Evolutionary conservation across 2,888 invertebrate species (phyloP).

Genomic region (Rotaria macrura): DNA sequence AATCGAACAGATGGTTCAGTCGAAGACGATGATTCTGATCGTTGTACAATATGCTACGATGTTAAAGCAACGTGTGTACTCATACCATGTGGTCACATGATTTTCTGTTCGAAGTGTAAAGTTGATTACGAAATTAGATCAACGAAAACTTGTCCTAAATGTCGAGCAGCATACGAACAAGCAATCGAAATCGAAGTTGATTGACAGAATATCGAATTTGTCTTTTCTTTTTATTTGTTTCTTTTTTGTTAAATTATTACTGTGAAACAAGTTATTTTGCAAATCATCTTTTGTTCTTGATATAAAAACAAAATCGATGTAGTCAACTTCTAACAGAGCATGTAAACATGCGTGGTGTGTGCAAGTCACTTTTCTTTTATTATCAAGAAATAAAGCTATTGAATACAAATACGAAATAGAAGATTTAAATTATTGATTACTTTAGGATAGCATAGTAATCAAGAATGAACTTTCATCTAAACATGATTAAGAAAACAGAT

Average conservation of each 20-base stretch:
- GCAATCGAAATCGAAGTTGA: not conserved
- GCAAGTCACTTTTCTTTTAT: too few species aligned
- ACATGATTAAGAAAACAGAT: too few species aligned
- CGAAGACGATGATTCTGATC: not conserved
- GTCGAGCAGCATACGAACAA: not conserved
- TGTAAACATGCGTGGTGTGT: too few species aligned
- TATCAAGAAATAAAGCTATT: too few species aligned
- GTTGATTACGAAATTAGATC: not conserved
- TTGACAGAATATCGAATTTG: not conserved
- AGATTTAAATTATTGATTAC: too few species aligned
- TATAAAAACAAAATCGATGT: too few species aligned
- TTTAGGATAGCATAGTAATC: too few species aligned
- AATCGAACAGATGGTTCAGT: not conserved
- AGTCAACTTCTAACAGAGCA: too few species aligned
- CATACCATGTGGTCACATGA: slow-evolving; percentile 4
- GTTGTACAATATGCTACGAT: not conserved
- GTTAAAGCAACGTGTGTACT: not conserved
- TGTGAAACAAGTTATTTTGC: not conserved
- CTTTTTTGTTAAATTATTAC: not conserved
- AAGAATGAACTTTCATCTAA: too few species aligned
- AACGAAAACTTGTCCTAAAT: not conserved
- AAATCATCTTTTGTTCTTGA: too few species aligned
- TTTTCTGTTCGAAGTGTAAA: not conserved
- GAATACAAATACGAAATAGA: too few species aligned
- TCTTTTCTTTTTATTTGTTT: not conserved